Base-by-base conservation (phyloP, 2,888 invertebrate species). In the Drosophila kuntzei region DNA sequence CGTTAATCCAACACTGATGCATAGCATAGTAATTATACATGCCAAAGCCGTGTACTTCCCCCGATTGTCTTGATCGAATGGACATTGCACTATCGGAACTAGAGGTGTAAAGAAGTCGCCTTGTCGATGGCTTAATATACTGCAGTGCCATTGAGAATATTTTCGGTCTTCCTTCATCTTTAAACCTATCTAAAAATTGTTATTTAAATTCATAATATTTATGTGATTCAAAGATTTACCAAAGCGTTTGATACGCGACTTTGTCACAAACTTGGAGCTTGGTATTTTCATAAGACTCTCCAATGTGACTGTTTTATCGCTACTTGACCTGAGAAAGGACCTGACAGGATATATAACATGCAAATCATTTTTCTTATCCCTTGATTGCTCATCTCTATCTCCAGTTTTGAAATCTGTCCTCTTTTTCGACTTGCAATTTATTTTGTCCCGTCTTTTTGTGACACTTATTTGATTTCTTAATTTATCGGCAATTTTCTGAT, bases 1-100 rank as follows among this genome's bases (percentile, higher is more conserved):
- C 14, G n/a, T 71, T 66, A 8, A 55, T 46, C 59, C 53, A 71
- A 27, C 25, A 34, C 20, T 39, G 54, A 7, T 18, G 49, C 14
- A 9, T 18, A 18, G 1, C 18, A 44, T 18, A 14, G 27, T 8
- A 36, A 29, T 34, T 43, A 27, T 34, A 7, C 5, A 16, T 0
- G 8, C 27, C 37, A 9, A 2, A 0, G 14, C 12, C 25, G 12
- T 11, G 27, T 27, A 0, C 11, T 3, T 34, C 16, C 14, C 0
- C 3, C 1, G 14, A 16, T 2, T n/a, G 4, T 2, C 11, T 14
- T 3, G 16, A 12, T 16, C 12, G 16, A 7, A 8, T 29, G 8
- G 18, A 12, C 11, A 44, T 11, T 4, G 16, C 9, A n/a, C n/a
- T 54, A 5, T 49, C 37, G 3, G 37, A 54, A 5, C 9, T 39